Conservation (phyloP, 2,113 vertebrate genomes). For the Eubucco bourcierii region DNA sequence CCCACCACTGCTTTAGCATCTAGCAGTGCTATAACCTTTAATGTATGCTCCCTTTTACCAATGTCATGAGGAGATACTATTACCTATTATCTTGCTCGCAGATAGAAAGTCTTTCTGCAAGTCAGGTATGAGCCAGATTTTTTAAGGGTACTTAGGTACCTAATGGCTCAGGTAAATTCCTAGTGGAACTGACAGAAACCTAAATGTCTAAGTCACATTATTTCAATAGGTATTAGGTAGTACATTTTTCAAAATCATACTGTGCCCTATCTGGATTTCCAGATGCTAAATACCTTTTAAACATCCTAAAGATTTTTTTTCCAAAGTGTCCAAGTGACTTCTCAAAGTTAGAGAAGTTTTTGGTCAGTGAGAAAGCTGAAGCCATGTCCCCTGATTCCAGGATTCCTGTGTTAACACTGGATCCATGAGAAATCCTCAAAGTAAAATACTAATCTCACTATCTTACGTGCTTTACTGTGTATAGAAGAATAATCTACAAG, state of each 20-base stretch:
- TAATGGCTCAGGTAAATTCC: not conserved
- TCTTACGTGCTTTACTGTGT: not conserved
- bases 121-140: not conserved
- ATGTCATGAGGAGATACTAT: not conserved
- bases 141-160: slow-evolving; percentile 1
- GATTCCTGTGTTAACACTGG: not conserved
- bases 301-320: not conserved
- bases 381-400: not conserved
- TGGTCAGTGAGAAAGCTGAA: not conserved
- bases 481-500: not conserved
- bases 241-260: slow-evolving; percentile 12
- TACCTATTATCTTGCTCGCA: not conserved
- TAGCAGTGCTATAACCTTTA: not conserved
- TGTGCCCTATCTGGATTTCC: not conserved
- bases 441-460: not conserved
- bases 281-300: not conserved
- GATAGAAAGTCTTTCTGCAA: not conserved
- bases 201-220: slow-evolving; percentile 7
- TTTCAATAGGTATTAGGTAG: not conserved
- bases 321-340: not conserved
- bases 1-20: not conserved
- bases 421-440: not conserved
- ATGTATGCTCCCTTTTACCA: not conserved
- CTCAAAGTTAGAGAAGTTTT: not conserved
- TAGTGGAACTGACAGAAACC: not conserved